Base-by-base conservation (phyloP, 2,797 vertebrate genomes). In the Gephyroberyx darwinii region DNA sequence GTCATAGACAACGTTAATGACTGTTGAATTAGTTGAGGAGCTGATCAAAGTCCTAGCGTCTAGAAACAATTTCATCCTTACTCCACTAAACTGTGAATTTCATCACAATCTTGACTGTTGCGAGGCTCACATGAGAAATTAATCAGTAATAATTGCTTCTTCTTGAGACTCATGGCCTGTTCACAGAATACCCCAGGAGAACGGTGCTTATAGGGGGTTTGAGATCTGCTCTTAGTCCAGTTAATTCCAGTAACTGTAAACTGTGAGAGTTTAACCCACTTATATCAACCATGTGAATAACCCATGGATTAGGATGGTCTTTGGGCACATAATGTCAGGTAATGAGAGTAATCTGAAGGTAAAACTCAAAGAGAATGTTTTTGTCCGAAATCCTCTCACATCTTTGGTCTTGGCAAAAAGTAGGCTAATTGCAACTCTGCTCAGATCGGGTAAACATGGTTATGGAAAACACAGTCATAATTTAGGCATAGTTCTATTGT, bases 281-380 rank as follows among this genome's bases (percentile, higher is more conserved):
- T 90, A 73, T 65, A 53, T 72, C 16, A 50, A 69, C 8, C 4
- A 53, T 53, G 51, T 30, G n/a, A 53, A 53, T 22, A 26, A 53
- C 20, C 51, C 10, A 22, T 41, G 53, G 68, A 81, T 86, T 77
- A 74, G 70, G 59, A 45, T 39, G 22, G 30, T 71, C 39, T 67
- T 57, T 37, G n/a, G 61, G 39, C 58, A 47, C 22, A 55, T 37
- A 14, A 20, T 20, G 26, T 30, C 65, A 66, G 51, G 53, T 81
- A 83, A 86, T 81, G 77, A 84, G 85, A 77, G 37, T 88, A 86
- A 87, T 90, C 85, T 86, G 26, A 73, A 67, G 56, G 66, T 64
- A 68, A 82, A 77, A 68, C 69, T 69, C 43, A 52, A 56, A 64
- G 48, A 72, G 48, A 79, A 26, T 62, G 53, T 51, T 63, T 77